Evolutionary conservation across 2,113 vertebrate species (phyloP), one percentile per base, ranked within the genome.

Genomic region (Percopsis transmontana): DNA sequence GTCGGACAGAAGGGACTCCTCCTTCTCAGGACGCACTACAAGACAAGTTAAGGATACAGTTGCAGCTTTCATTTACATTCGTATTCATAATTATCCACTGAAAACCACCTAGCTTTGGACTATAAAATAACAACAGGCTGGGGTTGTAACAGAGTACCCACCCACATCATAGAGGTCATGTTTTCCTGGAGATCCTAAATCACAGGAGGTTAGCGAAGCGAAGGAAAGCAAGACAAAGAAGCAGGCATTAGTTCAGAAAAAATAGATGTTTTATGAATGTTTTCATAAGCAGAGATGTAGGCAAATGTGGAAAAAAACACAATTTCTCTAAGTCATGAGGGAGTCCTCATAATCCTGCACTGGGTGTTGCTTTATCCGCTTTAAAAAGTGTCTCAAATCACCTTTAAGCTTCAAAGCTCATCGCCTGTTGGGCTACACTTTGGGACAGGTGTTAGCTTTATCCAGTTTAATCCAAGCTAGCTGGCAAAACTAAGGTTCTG

Each of bases 11-110:
- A 91, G 60, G 2, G 88, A 82, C 21, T 95, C 95, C 58, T 91
- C 76, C 0, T 83, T 91, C 70, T 96, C 95, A 0, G 92, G 83
- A 67, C 91, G 92, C 71, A 92, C 97, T 98, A 81, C 3, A 7
- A 21, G 7, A 54, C 3, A 27, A 18, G 62, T 45, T 3, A 21
- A 56, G 54, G 16, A 21, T 2, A 51, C 45, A 48, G 8, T n/a
- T n/a, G 48, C 27, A 20, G 8, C 9, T 20, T 19, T 20, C 18
- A 20, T 19, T 20, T 7, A 7, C 48, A 24, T 13, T 13, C 38
- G 15, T 18, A 39, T 15, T n/a, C 5, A 21, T 33, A 14, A n/a
- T 3, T 8, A 2, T 33, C 24, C 13, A 33, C 15, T 55, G 15
- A 33, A 33, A n/a, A 55, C 13, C 15, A 55, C 19, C 7, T 11